Evolutionary conservation across 1,140 invertebrate species (phyloP).

Genomic region (Ladona fulva): DNA sequence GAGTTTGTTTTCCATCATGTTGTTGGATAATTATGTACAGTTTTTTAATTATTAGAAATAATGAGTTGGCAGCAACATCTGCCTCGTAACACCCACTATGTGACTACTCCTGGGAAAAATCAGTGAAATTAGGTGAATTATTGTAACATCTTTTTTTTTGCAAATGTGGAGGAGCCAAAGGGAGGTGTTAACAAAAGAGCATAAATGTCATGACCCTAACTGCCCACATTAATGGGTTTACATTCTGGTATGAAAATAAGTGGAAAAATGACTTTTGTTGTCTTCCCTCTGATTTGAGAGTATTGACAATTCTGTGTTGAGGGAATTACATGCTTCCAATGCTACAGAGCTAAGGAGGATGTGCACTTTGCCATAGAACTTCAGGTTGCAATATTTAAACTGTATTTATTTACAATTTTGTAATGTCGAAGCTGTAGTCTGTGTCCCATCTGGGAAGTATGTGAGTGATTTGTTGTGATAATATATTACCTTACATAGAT

Average conservation of each 20-base stretch:
- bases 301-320: not conserved
- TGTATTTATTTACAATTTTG: slow-evolving; percentile 24
- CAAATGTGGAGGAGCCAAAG: not conserved
- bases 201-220: not conserved
- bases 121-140: not conserved
- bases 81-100: not conserved
- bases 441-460: slow-evolving; percentile 16
- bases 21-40: not conserved
- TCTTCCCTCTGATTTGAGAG: not conserved
- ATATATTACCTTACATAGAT: slow-evolving; percentile 22
- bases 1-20: not conserved
- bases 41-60: not conserved
- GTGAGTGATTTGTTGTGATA: slow-evolving; percentile 23
- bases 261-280: not conserved
- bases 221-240: not conserved
- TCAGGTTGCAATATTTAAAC: slow-evolving; percentile 21
- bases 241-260: not conserved
- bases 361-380: slow-evolving; percentile 14
- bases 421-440: slow-evolving; percentile 19
- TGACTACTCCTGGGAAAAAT: not conserved
- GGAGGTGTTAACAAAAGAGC: not conserved
- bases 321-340: slow-evolving; percentile 1
- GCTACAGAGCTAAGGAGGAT: not conserved
- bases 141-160: not conserved
- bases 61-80: not conserved